A percentile compares a stretch with the other conserved stretches of the same genome.
Conservation (phyloP, 64 coral and sea anemone genomes). For the Trachythela sp. region DNA sequence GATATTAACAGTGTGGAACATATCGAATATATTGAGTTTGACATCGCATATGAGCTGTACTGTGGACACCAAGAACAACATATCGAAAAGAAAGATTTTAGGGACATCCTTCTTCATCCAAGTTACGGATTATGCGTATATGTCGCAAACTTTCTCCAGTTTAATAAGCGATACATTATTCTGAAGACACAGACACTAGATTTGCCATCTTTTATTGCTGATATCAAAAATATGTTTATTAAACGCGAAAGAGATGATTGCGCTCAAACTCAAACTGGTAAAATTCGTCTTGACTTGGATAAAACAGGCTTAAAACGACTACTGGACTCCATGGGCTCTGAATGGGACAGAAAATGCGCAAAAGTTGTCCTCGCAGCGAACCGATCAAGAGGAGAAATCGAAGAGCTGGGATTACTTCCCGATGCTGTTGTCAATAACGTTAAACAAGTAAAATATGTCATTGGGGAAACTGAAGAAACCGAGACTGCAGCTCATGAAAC, state of each 20-base stretch:
- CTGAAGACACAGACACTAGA: conserved; percentile 24
- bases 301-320: conserved; percentile 31
- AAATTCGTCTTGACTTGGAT: conserved; percentile 26
- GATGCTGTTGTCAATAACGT: too few species aligned
- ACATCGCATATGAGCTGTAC: conserved; percentile 55
- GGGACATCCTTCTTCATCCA: conserved; percentile 49
- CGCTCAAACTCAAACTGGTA: not conserved
- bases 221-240: conserved; percentile 2
- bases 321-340: conserved; percentile 49
- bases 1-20: conserved; percentile 23
- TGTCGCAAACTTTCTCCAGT: conserved; percentile 44
- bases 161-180: conserved; percentile 32
- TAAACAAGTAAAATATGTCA: too few species aligned
- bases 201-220: conserved; percentile 34
- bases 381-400: conserved; percentile 34
- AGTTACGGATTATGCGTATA: conserved; percentile 46
- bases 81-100: conserved; percentile 55
- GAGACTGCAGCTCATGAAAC: conserved; percentile 40
- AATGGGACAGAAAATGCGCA: conserved; percentile 59
- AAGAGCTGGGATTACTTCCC: too few species aligned
- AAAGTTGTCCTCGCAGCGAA: conserved; percentile 31
- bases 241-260: not conserved
- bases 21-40: conserved; percentile 54
- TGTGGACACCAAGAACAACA: conserved; percentile 58
- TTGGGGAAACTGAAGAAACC: conserved; percentile 32